phyloP scores from a whole-genome alignment of 2,888 invertebrate genomes.

The Trachelus tabidus region DNA sequence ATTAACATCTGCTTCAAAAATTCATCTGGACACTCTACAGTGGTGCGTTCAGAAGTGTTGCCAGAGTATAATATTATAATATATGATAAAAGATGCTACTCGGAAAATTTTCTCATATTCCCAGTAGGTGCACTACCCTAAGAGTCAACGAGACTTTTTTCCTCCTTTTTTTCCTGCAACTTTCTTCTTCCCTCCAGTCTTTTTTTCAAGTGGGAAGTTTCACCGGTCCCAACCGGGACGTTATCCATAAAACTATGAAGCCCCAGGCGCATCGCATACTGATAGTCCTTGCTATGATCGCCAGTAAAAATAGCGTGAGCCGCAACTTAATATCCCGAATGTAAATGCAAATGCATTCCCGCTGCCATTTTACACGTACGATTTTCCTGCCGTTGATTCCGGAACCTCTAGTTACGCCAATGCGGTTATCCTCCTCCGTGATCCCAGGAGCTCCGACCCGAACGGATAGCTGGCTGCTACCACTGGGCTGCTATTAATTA shows the following conservation, averaged over 20 bases:
- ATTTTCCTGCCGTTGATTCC: background rate
- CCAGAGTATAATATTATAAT: background rate
- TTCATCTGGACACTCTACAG: background rate
- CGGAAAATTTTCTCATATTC: background rate
- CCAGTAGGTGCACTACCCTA: background rate
- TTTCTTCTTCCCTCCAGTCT: background rate
- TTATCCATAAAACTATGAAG: background rate
- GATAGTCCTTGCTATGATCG: background rate
- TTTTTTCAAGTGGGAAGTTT: background rate
- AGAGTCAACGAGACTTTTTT: background rate
- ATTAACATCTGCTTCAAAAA: background rate
- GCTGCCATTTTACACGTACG: background rate
- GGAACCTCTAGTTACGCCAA: background rate
- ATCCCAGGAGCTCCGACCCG: constrained; percentile 1
- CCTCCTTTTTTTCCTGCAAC: background rate
- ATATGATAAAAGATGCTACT: background rate
- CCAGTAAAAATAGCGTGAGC: background rate
- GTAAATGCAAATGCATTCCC: constrained; percentile 6
- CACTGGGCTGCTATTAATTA: background rate
- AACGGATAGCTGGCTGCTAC: background rate
- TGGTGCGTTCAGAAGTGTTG: background rate
- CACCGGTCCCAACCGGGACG: background rate
- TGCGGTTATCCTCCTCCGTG: background rate
- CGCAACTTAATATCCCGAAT: constrained; percentile 1
- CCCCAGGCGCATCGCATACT: background rate